Percentiles rank a stretch among this genome's conserved stretches.
phyloP scores from a whole-genome alignment of 2,888 invertebrate species.

The Leptinotarsa rubiginosa region DNA sequence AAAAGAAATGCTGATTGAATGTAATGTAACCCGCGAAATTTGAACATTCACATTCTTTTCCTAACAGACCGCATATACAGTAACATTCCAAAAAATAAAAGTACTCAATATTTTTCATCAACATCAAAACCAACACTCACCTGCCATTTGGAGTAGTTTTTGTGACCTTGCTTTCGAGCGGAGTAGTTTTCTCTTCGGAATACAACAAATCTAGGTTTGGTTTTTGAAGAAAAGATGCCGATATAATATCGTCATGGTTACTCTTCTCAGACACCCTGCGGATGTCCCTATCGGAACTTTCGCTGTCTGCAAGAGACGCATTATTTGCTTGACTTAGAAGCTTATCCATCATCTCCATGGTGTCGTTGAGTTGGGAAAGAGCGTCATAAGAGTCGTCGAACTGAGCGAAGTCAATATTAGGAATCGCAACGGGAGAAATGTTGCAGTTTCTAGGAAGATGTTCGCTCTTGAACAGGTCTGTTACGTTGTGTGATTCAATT shows the following conservation, averaged over 20 bases:
- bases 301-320: background rate
- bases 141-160: background rate
- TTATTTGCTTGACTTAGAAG: constrained; percentile 28
- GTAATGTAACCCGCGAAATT: too few relatives aligned
- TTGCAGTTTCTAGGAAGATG: background rate
- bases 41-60: too few relatives aligned
- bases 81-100: too few relatives aligned
- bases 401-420: constrained; percentile 36
- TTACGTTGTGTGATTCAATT: background rate
- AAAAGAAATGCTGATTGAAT: too few relatives aligned
- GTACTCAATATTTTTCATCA: too few relatives aligned
- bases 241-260: constrained; percentile 24
- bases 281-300: background rate
- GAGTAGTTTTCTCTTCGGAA: background rate
- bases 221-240: constrained; percentile 29
- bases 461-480: constrained; percentile 17
- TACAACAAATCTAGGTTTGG: background rate
- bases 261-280: background rate
- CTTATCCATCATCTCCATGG: constrained; percentile 38
- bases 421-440: constrained; percentile 24
- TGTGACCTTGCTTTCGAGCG: background rate
- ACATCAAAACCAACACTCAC: background rate
- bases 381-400: constrained; percentile 32
- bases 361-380: constrained; percentile 33
- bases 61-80: too few relatives aligned